These are phyloP conservation scores for Rotaria sp. DNA, from an alignment of 2,888 invertebrate genomes.

Conservation along the genomic window DNA sequence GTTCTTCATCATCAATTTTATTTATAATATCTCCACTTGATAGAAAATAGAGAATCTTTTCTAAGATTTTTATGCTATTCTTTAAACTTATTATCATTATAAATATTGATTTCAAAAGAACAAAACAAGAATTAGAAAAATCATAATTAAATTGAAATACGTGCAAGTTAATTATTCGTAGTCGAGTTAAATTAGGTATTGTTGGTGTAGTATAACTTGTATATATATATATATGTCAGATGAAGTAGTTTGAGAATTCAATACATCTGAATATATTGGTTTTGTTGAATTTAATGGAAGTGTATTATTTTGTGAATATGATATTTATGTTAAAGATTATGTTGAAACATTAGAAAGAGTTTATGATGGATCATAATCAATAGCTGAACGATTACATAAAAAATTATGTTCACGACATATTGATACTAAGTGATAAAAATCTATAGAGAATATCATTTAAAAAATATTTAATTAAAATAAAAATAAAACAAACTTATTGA, in stretches of 20 bases:
- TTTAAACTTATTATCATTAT: background rate
- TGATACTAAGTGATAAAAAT: slow-evolving; percentile 5
- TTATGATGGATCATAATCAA: background rate
- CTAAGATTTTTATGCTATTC: background rate
- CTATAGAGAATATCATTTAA: too few relatives aligned
- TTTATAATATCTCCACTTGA: background rate
- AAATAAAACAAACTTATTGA: background rate
- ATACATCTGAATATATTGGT: background rate
- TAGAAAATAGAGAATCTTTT: background rate
- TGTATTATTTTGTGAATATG: background rate
- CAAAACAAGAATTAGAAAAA: background rate
- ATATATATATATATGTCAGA: accelerated
- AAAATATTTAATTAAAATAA: too few relatives aligned
- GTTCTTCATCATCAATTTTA: background rate
- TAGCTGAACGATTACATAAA: background rate
- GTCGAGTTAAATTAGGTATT: background rate
- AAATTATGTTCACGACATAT: background rate
- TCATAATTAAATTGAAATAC: background rate
- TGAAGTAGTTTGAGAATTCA: background rate
- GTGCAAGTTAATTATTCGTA: background rate
- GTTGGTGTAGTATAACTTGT: background rate
- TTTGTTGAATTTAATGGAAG: background rate
- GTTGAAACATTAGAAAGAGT: background rate
- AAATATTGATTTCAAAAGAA: background rate
- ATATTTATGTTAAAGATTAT: background rate